phyloP scores from a whole-genome alignment of 2,797 vertebrate species.

The Masticophis lateralis region DNA sequence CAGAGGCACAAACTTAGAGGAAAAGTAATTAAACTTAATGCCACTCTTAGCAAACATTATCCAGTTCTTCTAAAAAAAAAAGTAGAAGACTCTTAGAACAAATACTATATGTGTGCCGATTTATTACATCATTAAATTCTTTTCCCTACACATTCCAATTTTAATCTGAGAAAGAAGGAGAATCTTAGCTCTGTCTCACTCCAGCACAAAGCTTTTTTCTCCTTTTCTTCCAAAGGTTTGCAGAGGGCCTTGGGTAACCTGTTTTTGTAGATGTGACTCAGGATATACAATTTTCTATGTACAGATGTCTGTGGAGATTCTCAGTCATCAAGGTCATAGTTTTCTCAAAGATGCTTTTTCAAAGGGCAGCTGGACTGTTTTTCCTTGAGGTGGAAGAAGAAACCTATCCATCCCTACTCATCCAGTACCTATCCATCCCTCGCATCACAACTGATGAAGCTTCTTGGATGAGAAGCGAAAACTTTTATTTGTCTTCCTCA shows the following conservation, averaged over 20 bases:
- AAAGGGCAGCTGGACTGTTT: background rate
- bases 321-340: background rate
- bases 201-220: background rate
- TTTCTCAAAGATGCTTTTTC: background rate
- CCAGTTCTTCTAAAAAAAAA: background rate
- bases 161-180: background rate
- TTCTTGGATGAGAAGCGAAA: background rate
- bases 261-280: background rate
- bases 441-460: background rate
- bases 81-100: background rate
- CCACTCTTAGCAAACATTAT: background rate
- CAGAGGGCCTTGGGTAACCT: background rate
- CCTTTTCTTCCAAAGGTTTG: background rate
- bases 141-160: background rate
- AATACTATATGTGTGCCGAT: background rate
- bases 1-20: background rate
- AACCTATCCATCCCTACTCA: background rate
- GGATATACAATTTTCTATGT: background rate
- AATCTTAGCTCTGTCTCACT: background rate
- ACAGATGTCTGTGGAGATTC: background rate
- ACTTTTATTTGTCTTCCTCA: background rate
- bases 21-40: background rate
- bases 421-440: background rate
- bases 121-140: background rate
- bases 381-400: background rate